These are phyloP conservation scores for Hydrotaea diabolus DNA, from an alignment of 2,888 invertebrate genomes.

Conservation along the genomic window DNA sequence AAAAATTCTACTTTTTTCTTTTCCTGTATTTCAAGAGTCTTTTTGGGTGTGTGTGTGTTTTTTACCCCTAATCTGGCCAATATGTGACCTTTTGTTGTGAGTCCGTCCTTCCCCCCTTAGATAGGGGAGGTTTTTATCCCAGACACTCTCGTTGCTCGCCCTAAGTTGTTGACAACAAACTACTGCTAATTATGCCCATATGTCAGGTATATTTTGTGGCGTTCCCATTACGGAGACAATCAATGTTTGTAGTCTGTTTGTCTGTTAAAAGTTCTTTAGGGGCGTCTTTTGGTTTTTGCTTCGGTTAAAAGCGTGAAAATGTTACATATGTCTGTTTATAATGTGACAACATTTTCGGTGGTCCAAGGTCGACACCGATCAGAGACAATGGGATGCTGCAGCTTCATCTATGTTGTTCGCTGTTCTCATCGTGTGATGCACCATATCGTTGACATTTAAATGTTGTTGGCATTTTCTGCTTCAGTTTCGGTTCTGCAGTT, in stretches of 20 bases:
- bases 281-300: conserved; percentile 49
- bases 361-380: no score
- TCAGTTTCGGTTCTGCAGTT: background rate
- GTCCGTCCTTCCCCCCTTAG: background rate
- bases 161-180: conserved; percentile 42
- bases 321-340: conserved; percentile 50
- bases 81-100: conserved; percentile 44
- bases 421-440: background rate
- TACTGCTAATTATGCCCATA: conserved; percentile 67
- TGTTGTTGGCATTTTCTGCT: background rate
- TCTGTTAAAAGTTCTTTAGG: conserved; percentile 33
- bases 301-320: conserved; percentile 58
- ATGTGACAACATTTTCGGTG: background rate
- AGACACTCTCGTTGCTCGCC: background rate
- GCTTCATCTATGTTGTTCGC: background rate
- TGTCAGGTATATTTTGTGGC: conserved; percentile 61
- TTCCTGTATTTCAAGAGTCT: background rate
- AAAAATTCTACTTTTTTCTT: background rate
- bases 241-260: background rate
- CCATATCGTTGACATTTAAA: background rate
- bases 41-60: background rate
- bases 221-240: conserved; percentile 8
- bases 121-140: conserved; percentile 53
- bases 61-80: conserved; percentile 49
- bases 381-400: background rate